Conservation (phyloP, 1,140 invertebrate species). For the Hyles vespertilio region DNA sequence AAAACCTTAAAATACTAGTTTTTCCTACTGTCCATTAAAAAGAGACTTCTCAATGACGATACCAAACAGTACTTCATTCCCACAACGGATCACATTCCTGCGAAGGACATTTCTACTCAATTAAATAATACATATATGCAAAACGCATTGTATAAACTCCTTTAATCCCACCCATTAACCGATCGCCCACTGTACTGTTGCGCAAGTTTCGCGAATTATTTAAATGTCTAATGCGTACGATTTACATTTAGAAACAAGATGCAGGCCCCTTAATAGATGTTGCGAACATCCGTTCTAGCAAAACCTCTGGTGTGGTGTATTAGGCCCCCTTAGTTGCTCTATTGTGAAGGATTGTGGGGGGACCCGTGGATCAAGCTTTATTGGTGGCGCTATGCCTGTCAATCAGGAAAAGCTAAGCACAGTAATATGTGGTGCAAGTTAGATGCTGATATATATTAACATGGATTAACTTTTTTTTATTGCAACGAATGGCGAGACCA, state of each 20-base stretch:
- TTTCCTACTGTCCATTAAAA: too few relatives aligned
- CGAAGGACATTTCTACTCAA: too few relatives aligned
- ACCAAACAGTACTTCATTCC: too few relatives aligned
- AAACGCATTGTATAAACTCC: not conserved
- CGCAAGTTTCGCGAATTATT: slow-evolving; percentile 59
- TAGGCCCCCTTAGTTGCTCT: not conserved
- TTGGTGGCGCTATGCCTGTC: slow-evolving; percentile 48
- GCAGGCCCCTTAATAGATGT: slow-evolving; percentile 53
- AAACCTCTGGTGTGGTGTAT: slow-evolving; percentile 17
- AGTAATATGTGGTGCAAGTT: slow-evolving; percentile 33
- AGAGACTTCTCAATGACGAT: too few relatives aligned
- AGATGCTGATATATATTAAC: not conserved
- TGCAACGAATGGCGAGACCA: too few relatives aligned
- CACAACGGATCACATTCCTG: too few relatives aligned
- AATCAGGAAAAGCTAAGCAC: slow-evolving; percentile 51
- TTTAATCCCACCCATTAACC: slow-evolving; percentile 24
- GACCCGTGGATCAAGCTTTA: slow-evolving; percentile 28
- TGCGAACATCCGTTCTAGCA: slow-evolving; percentile 33
- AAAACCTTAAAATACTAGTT: too few relatives aligned
- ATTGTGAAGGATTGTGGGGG: slow-evolving; percentile 8
- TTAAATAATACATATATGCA: too few relatives aligned
- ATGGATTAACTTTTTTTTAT: too few relatives aligned
- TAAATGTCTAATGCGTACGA: slow-evolving; percentile 48
- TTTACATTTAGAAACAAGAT: slow-evolving; percentile 47
- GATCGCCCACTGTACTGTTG: slow-evolving; percentile 31